Percentiles rank a stretch among this genome's conserved stretches.
phyloP scores from a whole-genome alignment of 2,888 invertebrate genomes.

The Congeria kusceri region DNA sequence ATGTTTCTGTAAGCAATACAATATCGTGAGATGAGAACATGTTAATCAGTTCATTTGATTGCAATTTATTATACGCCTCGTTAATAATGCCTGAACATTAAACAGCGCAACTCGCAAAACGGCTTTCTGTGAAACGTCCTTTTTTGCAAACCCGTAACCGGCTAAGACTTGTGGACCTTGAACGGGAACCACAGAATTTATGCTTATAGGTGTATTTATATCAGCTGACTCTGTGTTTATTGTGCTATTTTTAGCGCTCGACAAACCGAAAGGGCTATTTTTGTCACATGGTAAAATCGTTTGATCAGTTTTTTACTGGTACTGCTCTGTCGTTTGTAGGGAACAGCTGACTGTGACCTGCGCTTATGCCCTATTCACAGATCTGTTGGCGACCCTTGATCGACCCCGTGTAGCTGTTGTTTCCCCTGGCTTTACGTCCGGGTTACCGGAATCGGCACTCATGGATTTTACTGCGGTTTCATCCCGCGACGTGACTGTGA shows the following conservation, averaged over 20 bases:
- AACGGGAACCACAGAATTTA: too few species aligned
- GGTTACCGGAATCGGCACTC: neutral
- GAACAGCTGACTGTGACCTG: neutral
- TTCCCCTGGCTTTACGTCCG: neutral
- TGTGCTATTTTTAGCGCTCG: neutral
- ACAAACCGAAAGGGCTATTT: neutral
- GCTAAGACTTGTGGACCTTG: neutral
- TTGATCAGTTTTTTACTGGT: neutral
- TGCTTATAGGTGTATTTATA: too few species aligned
- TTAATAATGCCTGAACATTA: neutral
- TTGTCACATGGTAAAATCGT: neutral
- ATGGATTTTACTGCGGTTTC: neutral
- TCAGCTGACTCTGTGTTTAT: neutral
- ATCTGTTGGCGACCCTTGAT: neutral
- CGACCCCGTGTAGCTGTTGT: neutral
- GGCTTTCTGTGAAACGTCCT: neutral
- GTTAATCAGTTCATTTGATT: neutral
- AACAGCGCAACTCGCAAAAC: neutral
- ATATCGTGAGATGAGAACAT: neutral
- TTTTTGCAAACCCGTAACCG: neutral
- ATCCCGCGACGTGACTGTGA: neutral
- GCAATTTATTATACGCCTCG: neutral
- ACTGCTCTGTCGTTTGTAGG: neutral
- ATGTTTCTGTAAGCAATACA: conserved; percentile 6
- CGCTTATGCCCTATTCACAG: neutral